Conservation (phyloP, 2,888 invertebrate species). For the Melanostoma scalare region DNA sequence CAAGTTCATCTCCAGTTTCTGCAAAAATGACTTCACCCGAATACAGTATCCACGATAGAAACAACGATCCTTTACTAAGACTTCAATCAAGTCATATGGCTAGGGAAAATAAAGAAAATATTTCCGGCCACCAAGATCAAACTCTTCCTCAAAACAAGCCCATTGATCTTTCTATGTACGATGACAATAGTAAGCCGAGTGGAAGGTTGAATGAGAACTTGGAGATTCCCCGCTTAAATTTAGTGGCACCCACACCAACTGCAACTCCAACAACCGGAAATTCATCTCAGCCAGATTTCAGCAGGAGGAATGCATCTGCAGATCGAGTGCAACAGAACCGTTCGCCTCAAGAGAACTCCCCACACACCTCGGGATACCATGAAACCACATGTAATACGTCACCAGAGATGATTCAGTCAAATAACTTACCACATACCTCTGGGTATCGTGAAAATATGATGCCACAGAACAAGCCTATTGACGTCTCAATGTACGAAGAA, state of each 20-base stretch:
- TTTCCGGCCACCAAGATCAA: background rate
- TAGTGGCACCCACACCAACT: constrained; percentile 19
- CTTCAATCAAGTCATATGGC: constrained; percentile 74
- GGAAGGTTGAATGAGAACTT: too few species aligned
- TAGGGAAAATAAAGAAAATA: constrained; percentile 76
- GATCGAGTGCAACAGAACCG: background rate
- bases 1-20: constrained; percentile 77
- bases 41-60: constrained; percentile 63
- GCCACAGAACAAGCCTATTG: constrained; percentile 79
- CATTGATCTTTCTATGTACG: too few species aligned
- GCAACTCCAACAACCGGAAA: constrained; percentile 16
- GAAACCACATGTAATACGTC: background rate
- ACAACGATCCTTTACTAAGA: constrained; percentile 68
- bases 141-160: too few species aligned
- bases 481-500: constrained; percentile 76
- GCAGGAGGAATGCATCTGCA: background rate
- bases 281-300: constrained; percentile 16
- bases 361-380: background rate
- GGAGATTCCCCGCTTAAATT: constrained; percentile 13
- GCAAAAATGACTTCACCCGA: constrained; percentile 74
- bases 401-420: too few species aligned
- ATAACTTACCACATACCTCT: background rate
- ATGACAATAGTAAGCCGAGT: too few species aligned
- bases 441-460: constrained; percentile 26
- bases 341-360: background rate